Base-by-base conservation (phyloP, 2,888 invertebrate genomes). In the Silvanus unidentatus region DNA sequence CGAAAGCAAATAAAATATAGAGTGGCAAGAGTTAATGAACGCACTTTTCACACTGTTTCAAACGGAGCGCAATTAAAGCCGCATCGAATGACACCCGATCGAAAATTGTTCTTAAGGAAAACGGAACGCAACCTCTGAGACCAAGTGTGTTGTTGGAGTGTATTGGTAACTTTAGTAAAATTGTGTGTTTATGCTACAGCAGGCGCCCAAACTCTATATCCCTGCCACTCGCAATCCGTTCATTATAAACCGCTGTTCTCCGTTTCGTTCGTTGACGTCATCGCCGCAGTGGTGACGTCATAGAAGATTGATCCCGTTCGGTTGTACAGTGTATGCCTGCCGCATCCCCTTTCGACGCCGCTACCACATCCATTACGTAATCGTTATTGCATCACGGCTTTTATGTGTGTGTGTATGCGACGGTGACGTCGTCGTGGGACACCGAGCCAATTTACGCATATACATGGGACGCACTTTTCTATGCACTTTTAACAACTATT, bases 191-290 rank as follows among this genome's bases (percentile, higher is more conserved):
- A 57, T 54, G 59, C 58, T 58, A 54, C 57, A 57, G 50, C 57
- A 59, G 57, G 52, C 60, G 61, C 61, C 63, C 64, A 60, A 62
- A 63, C 63, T 58, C 61, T 68, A 63, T 67, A 67, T 65, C 65
- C 66, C 68, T 66, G 67, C 67, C 58, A 65, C 64, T 62, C 66
- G 63, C 65, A 67, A 67, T 64, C 64, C 59, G 58, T 64, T 62
- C 65, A 69, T 68, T 69, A 69, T 69, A 69, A 67, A 68, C 67
- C 62, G 60, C 63, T 57, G 60, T 62, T 66, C 63, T 12, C 62
- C 59, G 51, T 53, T 62, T 53, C 59, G 32, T 15, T 10, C 52
- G 53, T 55, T 60, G 63, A 66, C 66, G 66, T 66, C 66, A 66
- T 59, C 50, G 53, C 60, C 58, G 63, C 62, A 61, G 59, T 63